Percentiles rank a stretch among this genome's conserved stretches.
Evolutionary conservation across 2,797 vertebrate species (phyloP).

Genomic region (Lagorchestes hirsutus): DNA sequence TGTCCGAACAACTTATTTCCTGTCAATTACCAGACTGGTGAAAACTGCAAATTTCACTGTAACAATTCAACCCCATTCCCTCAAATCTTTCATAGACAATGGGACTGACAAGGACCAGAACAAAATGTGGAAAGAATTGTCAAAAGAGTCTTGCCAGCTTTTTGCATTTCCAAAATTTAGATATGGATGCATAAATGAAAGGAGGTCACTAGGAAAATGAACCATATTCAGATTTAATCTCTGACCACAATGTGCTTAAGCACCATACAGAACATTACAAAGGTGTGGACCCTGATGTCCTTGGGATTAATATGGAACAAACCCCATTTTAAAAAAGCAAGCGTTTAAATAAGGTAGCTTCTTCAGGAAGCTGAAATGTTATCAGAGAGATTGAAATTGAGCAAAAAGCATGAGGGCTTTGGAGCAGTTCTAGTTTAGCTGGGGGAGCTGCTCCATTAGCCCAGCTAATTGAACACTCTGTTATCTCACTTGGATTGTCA

Average conservation of each 20-base stretch:
- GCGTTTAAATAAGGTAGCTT: slow-evolving; percentile 69
- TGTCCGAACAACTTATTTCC: slow-evolving; percentile 49
- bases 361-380: slow-evolving; percentile 75
- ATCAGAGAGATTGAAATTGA: slow-evolving; percentile 78
- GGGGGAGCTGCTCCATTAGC: slow-evolving; percentile 78
- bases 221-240: not conserved
- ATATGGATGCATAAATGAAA: slow-evolving; percentile 26
- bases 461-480: slow-evolving; percentile 80
- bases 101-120: not conserved
- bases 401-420: slow-evolving; percentile 72
- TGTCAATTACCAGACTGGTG: slow-evolving; percentile 65
- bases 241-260: not conserved
- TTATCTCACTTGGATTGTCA: slow-evolving; percentile 71
- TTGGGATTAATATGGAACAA: slow-evolving; percentile 37
- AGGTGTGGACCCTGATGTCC: not conserved
- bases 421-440: slow-evolving; percentile 75
- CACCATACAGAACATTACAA: not conserved
- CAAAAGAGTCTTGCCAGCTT: slow-evolving; percentile 24
- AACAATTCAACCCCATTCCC: slow-evolving; percentile 55
- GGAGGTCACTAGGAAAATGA: not conserved
- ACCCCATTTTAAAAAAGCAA: not conserved
- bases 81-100: slow-evolving; percentile 48
- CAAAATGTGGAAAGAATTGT: slow-evolving; percentile 24
- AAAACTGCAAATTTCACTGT: slow-evolving; percentile 62
- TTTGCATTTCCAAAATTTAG: not conserved